Base-by-base conservation (phyloP, 2,113 vertebrate genomes). In the Amblyopsis rosae region DNA sequence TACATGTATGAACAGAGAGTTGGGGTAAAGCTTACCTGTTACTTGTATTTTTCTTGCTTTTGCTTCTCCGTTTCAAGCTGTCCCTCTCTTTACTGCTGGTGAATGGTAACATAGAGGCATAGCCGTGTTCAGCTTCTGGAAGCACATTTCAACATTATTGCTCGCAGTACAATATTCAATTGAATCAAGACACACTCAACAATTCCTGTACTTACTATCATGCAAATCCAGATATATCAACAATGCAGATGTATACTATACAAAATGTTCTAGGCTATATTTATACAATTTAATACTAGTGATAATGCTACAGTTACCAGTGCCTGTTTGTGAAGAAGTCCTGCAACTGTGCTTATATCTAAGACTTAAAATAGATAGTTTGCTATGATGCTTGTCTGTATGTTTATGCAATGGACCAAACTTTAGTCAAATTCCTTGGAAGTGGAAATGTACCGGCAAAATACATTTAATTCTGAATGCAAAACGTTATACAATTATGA, bases 91-190 rank as follows among this genome's bases (percentile, higher is more conserved):
- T 93, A 75, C 85, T 92, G 89, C 88, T 93, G 90, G 89, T 94
- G 90, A 94, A 96, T 16, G 96, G 96, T 75, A 94, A 92, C 92
- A 95, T 93, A 76, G 95, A 97, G 78, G 96, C 96, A 91, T 98
- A 98, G 69, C 96, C 96, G 62, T 98, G 96, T 77, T 98, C 96
- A 60, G 95, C 96, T 92, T 96, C 96, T 98, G 92, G 82, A 92
- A 89, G 84, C 86, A 89, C 83, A 83, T n/a, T n/a, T n/a, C 76
- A 87, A 74, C 71, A 83, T 13, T 26, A 66, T 62, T 67, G 69
- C 72, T 82, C 75, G 89, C 71, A 63, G 75, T 77, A 64, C 61
- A 58, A 33, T 47, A 15, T 53, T 76, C 5, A 6, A 41, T 41
- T 41, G 35, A 5, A 41, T 41, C 35, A 41, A 41, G 35, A 41